Conservation (phyloP, 2,888 invertebrate genomes). For the Pristionchus exspectatus region DNA sequence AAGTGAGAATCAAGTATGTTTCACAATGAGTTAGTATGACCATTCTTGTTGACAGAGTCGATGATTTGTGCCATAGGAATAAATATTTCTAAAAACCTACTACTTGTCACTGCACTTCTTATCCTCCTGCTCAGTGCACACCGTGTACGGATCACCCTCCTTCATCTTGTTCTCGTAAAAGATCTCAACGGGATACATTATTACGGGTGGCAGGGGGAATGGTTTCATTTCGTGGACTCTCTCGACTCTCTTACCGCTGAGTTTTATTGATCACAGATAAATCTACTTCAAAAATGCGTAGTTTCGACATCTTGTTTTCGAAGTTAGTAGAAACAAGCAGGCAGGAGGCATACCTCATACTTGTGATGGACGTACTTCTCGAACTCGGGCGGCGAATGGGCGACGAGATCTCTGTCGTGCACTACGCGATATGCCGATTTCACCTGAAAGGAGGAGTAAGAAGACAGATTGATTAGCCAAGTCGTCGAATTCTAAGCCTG, state of each 20-base stretch:
- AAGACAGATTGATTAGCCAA: too few relatives aligned
- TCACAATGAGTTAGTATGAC: not conserved
- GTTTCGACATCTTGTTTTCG: too few relatives aligned
- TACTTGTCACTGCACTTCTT: constrained; percentile 59
- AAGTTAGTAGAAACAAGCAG: too few relatives aligned
- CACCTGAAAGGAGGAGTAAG: constrained; percentile 18
- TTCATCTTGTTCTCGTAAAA: constrained; percentile 72
- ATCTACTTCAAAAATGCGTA: too few relatives aligned
- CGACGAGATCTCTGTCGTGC: constrained; percentile 42
- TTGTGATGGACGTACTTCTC: constrained; percentile 52
- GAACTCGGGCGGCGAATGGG: constrained; percentile 46
- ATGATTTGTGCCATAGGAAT: too few relatives aligned
- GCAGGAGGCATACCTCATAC: not conserved
- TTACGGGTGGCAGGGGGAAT: not conserved
- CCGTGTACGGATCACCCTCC: constrained; percentile 58
- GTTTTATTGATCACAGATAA: too few relatives aligned
- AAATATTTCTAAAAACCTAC: not conserved
- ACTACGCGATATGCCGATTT: constrained; percentile 3
- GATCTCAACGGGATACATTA: constrained; percentile 50
- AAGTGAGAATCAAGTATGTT: not conserved
- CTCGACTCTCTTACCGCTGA: too few relatives aligned
- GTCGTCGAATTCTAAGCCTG: too few relatives aligned
- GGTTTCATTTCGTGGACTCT: too few relatives aligned
- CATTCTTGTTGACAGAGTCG: not conserved
- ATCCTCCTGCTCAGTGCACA: constrained; percentile 63